Evolutionary conservation across 2,797 vertebrate species (phyloP).

Genomic region (Xenentodon cancila): DNA sequence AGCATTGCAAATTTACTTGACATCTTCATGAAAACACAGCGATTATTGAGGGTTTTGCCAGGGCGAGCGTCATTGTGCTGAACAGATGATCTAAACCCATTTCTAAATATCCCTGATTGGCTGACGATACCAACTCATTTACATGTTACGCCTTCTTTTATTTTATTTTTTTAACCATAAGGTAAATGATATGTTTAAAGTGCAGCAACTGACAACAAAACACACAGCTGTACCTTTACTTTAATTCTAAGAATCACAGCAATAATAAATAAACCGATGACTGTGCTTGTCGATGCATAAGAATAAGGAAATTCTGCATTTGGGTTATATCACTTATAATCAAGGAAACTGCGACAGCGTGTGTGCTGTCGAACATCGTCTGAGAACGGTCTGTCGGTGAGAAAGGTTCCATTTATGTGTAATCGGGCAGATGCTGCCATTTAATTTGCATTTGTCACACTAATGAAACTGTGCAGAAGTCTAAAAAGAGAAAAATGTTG

Average conservation of each 20-base stretch:
- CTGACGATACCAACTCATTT: not conserved
- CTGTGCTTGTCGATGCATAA: not conserved
- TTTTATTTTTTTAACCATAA: not conserved
- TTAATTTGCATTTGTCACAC: slow-evolving; percentile 38
- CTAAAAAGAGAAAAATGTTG: slow-evolving; percentile 11
- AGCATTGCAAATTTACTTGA: too few species aligned
- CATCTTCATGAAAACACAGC: too few species aligned
- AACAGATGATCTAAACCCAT: too few species aligned
- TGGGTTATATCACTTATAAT: slow-evolving; percentile 20
- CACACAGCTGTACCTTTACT: not conserved
- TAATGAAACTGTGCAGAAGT: slow-evolving; percentile 24
- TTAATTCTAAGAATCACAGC: slow-evolving; percentile 2
- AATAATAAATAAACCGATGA: not conserved
- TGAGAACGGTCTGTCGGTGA: not conserved
- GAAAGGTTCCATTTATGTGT: slow-evolving; percentile 10
- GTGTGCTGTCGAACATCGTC: not conserved
- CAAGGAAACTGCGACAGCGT: slow-evolving; percentile 5
- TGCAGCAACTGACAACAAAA: not conserved
- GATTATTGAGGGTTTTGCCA: too few species aligned
- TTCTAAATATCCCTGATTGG: too few species aligned
- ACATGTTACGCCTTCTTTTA: not conserved
- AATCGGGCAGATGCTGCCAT: slow-evolving; percentile 34
- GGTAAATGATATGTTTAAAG: not conserved
- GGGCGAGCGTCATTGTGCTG: too few species aligned
- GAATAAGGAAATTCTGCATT: slow-evolving; percentile 29